phyloP scores from a whole-genome alignment of 2,797 vertebrate species.

The Knipowitschia caucasica region DNA sequence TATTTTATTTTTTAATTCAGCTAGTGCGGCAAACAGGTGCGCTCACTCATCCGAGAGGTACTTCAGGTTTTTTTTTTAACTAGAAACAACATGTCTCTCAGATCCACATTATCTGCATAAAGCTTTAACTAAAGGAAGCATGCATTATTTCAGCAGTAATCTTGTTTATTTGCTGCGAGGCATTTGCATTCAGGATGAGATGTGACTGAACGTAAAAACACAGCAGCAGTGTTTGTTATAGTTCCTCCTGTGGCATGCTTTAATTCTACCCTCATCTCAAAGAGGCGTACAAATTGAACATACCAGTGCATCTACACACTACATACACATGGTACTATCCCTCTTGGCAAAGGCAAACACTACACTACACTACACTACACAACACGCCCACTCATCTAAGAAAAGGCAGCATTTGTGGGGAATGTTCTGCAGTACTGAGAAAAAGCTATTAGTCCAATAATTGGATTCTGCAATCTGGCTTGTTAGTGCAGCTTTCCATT shows the following conservation, averaged over 20 bases:
- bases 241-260: background rate
- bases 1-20: no score
- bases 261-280: background rate
- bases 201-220: background rate
- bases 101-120: no score
- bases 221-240: background rate
- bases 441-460: slow-evolving; percentile 67
- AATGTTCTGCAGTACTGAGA: slow-evolving; percentile 52
- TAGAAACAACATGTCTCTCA: no score
- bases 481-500: slow-evolving; percentile 64
- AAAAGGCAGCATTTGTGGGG: slow-evolving; percentile 43
- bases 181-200: background rate
- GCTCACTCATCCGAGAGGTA: no score
- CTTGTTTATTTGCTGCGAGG: no score
- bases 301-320: background rate
- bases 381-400: slow-evolving; percentile 46
- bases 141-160: no score
- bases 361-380: background rate
- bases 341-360: slow-evolving; percentile 35
- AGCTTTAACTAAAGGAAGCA: no score
- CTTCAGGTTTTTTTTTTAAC: no score
- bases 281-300: background rate
- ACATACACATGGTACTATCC: background rate
- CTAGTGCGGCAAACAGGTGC: no score
- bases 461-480: slow-evolving; percentile 68